These are phyloP conservation scores for Psittacus erithacus DNA, from an alignment of 2,113 vertebrate species.

Conservation along the genomic window DNA sequence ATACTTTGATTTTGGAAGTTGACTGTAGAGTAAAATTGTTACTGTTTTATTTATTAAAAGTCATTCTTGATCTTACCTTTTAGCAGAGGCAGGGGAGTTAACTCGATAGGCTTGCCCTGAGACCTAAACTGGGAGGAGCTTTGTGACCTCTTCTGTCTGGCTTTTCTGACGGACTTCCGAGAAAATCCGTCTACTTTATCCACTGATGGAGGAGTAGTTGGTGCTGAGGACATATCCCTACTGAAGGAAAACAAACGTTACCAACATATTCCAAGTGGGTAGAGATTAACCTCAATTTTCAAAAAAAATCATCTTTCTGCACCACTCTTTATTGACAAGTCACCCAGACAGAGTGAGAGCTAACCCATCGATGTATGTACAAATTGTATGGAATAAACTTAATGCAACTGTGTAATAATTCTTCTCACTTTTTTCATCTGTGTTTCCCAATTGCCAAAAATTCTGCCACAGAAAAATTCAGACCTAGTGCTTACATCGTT, in stretches of 20 bases:
- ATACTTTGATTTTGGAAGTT: not conserved
- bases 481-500: not conserved
- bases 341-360: not conserved
- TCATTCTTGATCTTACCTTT: slow-evolving; percentile 87
- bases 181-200: slow-evolving; percentile 99
- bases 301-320: not conserved
- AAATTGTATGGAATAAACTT: not conserved
- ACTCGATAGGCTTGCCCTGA: slow-evolving; percentile 99
- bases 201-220: slow-evolving; percentile 98
- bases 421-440: not conserved
- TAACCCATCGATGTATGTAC: not conserved
- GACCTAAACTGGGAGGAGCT: slow-evolving; percentile 99
- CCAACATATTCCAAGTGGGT: not conserved
- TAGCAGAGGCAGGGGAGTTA: slow-evolving; percentile 96
- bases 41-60: not conserved
- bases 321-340: not conserved
- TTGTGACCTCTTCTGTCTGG: slow-evolving; percentile 99
- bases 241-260: slow-evolving; percentile 69
- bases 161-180: slow-evolving; percentile 99
- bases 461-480: not conserved
- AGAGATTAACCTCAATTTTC: not conserved
- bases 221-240: slow-evolving; percentile 99
- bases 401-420: not conserved
- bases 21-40: not conserved
- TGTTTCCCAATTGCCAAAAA: not conserved